Evolutionary conservation across 2,888 invertebrate genomes (phyloP).

Genomic region (Melinopterus prodromus): DNA sequence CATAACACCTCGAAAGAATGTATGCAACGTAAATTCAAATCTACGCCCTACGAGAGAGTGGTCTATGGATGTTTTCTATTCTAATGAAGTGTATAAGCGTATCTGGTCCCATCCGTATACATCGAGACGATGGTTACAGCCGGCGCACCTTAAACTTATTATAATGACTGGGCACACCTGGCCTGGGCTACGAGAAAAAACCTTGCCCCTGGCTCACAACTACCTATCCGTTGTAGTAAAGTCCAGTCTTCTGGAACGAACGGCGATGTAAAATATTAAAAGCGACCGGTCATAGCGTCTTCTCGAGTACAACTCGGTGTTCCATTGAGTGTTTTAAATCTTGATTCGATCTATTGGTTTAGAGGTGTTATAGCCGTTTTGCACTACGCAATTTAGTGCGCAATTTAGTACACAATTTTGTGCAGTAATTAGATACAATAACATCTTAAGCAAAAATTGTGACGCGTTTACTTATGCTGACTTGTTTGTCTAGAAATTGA

Average conservation of each 20-base stretch:
- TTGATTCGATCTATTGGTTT: background rate
- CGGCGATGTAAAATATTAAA: background rate
- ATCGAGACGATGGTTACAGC: background rate
- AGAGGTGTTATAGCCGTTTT: too few relatives aligned
- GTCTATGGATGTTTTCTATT: background rate
- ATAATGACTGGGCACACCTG: background rate
- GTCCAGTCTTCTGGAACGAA: background rate
- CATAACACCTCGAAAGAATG: background rate
- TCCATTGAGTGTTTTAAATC: background rate
- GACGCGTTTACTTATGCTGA: too few relatives aligned
- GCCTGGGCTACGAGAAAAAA: background rate
- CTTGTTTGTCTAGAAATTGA: too few relatives aligned
- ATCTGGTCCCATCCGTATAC: conserved; percentile 4
- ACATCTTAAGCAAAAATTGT: too few relatives aligned
- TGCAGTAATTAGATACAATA: too few relatives aligned
- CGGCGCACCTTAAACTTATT: conserved; percentile 4
- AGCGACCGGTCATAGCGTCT: background rate
- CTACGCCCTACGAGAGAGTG: background rate
- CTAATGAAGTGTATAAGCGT: background rate
- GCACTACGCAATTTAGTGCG: too few relatives aligned
- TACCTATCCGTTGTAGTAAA: background rate
- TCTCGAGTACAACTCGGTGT: background rate
- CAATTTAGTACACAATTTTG: too few relatives aligned
- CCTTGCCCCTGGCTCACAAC: background rate
- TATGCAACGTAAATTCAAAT: background rate